A percentile compares a stretch with the other conserved stretches of the same genome.
phyloP scores from a whole-genome alignment of 1,140 invertebrate species.

The Pygmarrhopalites habei region DNA sequence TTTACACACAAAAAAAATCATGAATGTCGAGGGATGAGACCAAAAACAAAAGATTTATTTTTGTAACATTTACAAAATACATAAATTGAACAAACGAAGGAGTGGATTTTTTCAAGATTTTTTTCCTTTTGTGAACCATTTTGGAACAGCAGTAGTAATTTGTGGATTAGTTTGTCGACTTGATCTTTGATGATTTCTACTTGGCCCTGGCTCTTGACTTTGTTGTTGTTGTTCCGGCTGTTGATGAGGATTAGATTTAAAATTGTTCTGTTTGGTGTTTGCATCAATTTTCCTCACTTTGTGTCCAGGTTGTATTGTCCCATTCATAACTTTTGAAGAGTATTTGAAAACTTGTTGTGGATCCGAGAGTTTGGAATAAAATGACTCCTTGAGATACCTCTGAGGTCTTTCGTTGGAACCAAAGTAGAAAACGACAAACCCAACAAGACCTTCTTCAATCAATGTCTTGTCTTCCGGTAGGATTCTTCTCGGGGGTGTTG shows the following conservation, averaged over 20 bases:
- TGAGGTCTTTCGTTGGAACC: constrained; percentile 42
- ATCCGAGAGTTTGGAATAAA: neutral
- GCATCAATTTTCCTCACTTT: neutral
- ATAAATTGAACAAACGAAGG: too few relatives aligned
- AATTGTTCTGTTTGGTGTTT: neutral
- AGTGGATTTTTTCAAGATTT: too few relatives aligned
- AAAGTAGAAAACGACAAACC: constrained; percentile 67
- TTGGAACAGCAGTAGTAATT: neutral
- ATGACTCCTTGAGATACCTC: neutral
- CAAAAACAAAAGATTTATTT: too few relatives aligned
- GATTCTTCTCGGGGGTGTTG: constrained; percentile 63
- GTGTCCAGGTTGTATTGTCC: neutral
- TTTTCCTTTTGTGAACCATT: constrained; percentile 17
- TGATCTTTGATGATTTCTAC: too few relatives aligned
- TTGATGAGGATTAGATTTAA: too few relatives aligned
- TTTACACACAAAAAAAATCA: too few relatives aligned
- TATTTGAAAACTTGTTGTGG: neutral
- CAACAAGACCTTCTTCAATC: constrained; percentile 62
- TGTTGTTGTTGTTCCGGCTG: neutral
- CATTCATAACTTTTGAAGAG: neutral
- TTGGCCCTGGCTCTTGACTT: too few relatives aligned
- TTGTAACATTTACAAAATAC: too few relatives aligned
- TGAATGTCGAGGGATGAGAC: too few relatives aligned
- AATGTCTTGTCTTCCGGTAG: constrained; percentile 53
- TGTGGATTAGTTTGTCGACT: neutral